Evolutionary conservation across 2,113 vertebrate species (phyloP).

Genomic region (Scortum barcoo): DNA sequence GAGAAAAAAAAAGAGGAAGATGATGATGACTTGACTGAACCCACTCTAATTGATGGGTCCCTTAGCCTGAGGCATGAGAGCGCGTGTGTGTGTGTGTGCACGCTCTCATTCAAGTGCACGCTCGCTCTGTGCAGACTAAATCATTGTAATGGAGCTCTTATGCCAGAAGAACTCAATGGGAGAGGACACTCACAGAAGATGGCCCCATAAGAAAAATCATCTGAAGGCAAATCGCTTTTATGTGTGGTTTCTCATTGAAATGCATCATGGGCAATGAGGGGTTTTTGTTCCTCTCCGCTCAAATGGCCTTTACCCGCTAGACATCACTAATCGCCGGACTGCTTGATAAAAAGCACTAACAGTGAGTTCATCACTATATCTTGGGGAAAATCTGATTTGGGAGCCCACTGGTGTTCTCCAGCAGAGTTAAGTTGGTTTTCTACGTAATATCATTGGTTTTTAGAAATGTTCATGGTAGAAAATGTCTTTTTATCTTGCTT

Average conservation of each 20-base stretch:
- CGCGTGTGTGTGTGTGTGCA: constrained; percentile 6
- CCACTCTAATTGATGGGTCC: constrained; percentile 75
- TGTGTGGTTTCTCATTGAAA: constrained; percentile 43
- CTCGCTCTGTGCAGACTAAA: constrained; percentile 48
- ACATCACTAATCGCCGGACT: constrained; percentile 27
- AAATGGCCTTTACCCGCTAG: constrained; percentile 26
- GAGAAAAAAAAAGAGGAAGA: constrained; percentile 35
- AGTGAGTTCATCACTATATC: background rate
- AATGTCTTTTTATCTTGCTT: constrained; percentile 7
- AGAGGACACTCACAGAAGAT: constrained; percentile 64
- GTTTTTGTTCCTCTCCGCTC: constrained; percentile 43
- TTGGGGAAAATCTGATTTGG: constrained; percentile 4
- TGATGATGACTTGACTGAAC: constrained; percentile 73
- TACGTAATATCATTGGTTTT: constrained; percentile 1
- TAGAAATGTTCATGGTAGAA: background rate
- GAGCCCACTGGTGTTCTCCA: background rate
- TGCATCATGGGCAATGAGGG: constrained; percentile 43
- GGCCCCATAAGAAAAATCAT: constrained; percentile 63
- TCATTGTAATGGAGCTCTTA: constrained; percentile 69
- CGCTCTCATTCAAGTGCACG: constrained; percentile 23
- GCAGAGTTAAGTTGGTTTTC: constrained; percentile 20
- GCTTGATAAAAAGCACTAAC: constrained; percentile 20
- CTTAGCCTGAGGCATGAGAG: constrained; percentile 43
- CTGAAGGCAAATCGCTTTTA: constrained; percentile 60
- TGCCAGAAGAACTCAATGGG: constrained; percentile 50